Evolutionary conservation across 1,140 invertebrate genomes (phyloP), one percentile per base, ranked within the genome.

Genomic region (Brachionus manjavacas): DNA sequence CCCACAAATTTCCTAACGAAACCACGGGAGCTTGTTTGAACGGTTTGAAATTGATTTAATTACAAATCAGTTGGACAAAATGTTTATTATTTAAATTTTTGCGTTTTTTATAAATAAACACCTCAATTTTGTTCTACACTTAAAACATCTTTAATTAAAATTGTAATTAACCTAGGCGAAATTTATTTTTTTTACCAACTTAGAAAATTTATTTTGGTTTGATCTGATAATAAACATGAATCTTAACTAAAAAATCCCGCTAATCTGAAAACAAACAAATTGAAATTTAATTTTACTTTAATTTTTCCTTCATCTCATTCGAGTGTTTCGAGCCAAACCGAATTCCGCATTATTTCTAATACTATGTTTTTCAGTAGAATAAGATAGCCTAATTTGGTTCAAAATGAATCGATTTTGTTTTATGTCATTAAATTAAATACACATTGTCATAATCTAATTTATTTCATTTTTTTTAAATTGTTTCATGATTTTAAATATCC

Each of bases 111-210:
- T 72, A 72, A 39, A 72, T 39, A 39, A 72, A 72, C 68, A 39
- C 68, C 68, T 72, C n/a, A 72, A 41, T 14, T 41, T 72, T 72
- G 68, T 72, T 39, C 39, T 43, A 39, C 31, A 16, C 28, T 68
- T 39, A 68, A 31, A 68, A 68, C 25, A 39, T n/a, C 25, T 68
- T 68, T 68, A 68, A 68, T 68, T 68, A 72, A 41, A 72, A 72
- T 72, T 41, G 31, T 72, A 72, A 72, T 72, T 72, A 72, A 72
- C 68, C 68, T 41, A 60, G 52, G n/a, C 52, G 20, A 60, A 60
- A 60, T 60, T 60, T 60, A 20, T 60, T 60, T 60, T 60, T 60
- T 60, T 60, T 20, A 6, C 20, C 16, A 23, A 60, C 52, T 60
- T 60, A 9, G 52, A 60, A 60, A 60, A 60, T 60, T 55, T 55